Evolutionary conservation across 2,888 invertebrate species (phyloP).

Genomic region (Callyntrura guangdongensis): DNA sequence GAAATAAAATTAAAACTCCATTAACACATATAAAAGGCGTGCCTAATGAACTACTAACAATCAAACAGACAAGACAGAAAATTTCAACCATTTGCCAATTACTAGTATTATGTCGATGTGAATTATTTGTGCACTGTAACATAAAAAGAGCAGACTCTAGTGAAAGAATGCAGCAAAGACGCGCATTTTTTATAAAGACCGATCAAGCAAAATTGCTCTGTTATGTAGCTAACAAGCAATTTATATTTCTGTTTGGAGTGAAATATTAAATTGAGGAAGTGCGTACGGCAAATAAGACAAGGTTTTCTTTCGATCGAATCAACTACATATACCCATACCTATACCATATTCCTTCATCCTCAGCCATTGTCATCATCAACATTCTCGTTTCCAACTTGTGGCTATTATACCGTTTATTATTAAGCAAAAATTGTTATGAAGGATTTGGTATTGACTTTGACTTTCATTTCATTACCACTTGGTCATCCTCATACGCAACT

Average conservation of each 20-base stretch:
- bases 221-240: too few species aligned
- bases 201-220: not conserved
- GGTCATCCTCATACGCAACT: not conserved
- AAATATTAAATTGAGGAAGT: constrained; percentile 52
- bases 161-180: not conserved
- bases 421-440: constrained; percentile 46
- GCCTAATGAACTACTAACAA: constrained; percentile 14
- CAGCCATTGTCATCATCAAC: not conserved
- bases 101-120: not conserved
- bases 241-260: too few species aligned
- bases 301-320: constrained; percentile 44
- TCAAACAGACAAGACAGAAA: not conserved
- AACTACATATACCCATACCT: too few species aligned
- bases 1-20: constrained; percentile 55
- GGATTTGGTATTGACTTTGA: constrained; percentile 75
- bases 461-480: constrained; percentile 63
- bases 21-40: constrained; percentile 39
- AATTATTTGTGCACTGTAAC: not conserved
- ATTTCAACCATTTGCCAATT: not conserved
- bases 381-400: not conserved
- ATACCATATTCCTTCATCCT: constrained; percentile 26
- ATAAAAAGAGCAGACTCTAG: constrained; percentile 13
- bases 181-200: not conserved
- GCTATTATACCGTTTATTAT: not conserved
- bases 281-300: constrained; percentile 31